A percentile compares a stretch with the other conserved stretches of the same genome.
Evolutionary conservation across 2,797 vertebrate species (phyloP).

Genomic region (Petrocephalus sullivani): DNA sequence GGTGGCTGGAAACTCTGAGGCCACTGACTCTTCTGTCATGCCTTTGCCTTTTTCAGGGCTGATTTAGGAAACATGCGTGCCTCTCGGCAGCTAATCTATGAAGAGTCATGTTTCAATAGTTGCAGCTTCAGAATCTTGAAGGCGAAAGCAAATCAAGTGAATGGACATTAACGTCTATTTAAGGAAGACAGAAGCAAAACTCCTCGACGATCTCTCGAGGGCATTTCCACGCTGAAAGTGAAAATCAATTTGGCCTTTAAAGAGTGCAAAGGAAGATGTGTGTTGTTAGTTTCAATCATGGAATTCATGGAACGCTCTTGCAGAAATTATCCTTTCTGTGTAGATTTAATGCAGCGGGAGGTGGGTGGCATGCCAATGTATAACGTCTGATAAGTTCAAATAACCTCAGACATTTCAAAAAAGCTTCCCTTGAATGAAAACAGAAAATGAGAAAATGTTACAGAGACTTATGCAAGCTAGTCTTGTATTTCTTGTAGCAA

Average conservation of each 20-base stretch:
- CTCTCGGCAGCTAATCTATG: conserved; percentile 2
- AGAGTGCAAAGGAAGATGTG: not conserved
- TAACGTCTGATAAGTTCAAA: not conserved
- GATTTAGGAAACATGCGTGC: not conserved
- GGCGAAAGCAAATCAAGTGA: not conserved
- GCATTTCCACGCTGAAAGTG: not conserved
- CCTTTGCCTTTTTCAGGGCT: not conserved
- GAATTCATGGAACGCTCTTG: not conserved
- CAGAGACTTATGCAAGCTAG: not conserved
- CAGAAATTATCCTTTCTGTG: not conserved
- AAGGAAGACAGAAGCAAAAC: not conserved
- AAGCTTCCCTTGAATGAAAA: not conserved
- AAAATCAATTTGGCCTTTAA: not conserved
- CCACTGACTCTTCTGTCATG: not conserved
- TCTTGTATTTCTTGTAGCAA: not conserved
- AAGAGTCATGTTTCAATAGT: not conserved
- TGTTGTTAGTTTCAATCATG: not conserved
- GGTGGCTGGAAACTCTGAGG: not conserved
- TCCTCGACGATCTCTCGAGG: not conserved
- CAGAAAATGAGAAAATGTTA: not conserved
- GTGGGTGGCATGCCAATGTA: not conserved
- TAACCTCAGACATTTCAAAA: not conserved
- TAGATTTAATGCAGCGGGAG: not conserved
- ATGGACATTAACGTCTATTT: not conserved
- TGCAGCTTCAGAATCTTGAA: not conserved